phyloP scores from a whole-genome alignment of 2,888 invertebrate species.

The Tridacna gigas region DNA sequence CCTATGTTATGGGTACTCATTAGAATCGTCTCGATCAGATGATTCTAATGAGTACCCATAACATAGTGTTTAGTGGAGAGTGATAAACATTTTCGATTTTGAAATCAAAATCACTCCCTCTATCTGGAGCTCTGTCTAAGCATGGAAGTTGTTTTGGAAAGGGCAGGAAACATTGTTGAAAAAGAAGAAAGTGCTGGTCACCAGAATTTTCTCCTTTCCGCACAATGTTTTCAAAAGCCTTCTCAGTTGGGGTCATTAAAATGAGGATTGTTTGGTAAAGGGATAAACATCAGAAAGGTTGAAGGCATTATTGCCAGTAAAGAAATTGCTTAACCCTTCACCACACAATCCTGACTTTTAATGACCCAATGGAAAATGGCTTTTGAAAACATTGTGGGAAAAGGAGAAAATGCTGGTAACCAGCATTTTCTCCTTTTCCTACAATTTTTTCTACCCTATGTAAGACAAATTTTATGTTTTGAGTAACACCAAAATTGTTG shows the following conservation, averaged over 20 bases:
- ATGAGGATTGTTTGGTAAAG: no score
- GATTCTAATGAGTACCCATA: no score
- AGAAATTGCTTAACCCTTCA: neutral
- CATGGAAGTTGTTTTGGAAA: neutral
- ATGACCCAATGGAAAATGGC: neutral
- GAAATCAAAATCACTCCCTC: no score
- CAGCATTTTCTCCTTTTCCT: neutral
- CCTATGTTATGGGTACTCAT: no score
- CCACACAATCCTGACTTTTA: neutral
- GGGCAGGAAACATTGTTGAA: neutral
- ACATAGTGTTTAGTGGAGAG: no score
- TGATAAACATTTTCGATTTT: no score
- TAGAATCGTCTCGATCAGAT: no score
- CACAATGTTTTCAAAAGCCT: neutral
- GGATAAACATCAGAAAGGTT: no score
- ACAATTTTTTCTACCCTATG: neutral
- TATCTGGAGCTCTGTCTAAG: neutral
- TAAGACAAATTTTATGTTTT: no score
- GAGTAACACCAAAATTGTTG: no score
- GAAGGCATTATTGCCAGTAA: no score
- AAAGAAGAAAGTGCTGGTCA: neutral
- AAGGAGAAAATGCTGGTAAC: neutral
- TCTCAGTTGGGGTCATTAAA: no score
- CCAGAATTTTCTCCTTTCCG: neutral
- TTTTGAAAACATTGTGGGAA: constrained; percentile 11